Base-by-base conservation (phyloP, 35 echinoderm and acorn worm species). In the Ptychodera flava region DNA sequence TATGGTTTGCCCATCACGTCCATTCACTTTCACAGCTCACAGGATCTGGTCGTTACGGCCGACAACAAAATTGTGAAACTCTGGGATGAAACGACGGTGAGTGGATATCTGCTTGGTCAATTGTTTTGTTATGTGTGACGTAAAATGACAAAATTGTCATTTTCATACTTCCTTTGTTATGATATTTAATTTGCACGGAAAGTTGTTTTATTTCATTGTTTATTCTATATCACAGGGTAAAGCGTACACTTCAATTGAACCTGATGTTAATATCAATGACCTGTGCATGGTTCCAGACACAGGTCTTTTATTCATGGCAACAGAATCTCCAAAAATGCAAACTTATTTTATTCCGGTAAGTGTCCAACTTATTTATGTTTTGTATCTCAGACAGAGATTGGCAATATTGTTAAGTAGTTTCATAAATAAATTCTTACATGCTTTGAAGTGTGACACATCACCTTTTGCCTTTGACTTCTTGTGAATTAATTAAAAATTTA, bases 321-420 rank as follows among this genome's bases (percentile, higher is more conserved):
- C 88, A 85, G 95, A 97, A 89, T 52, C 92, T 29, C 95, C 95
- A 35, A 97, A 93, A 38, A 88, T 97, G 84, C 85, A 84, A 0
- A 86, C 89, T 28, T 97, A 97, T 82, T 97, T 97, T 79, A 89
- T 93, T 77, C 95, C 95, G 16, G 91, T 93, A 89, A 91, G 91
- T 81, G 30, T 14, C 1, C 10, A 34, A 1, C 1, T 35, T 16
- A 34, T 34, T 10, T n/a, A n/a, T n/a, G n/a, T n/a, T n/a, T n/a
- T n/a, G n/a, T n/a, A n/a, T n/a, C n/a, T n/a, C n/a, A n/a, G n/a
- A n/a, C n/a, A n/a, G n/a, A n/a, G n/a, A n/a, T n/a, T n/a, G n/a
- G n/a, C n/a, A n/a, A n/a, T n/a, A n/a, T n/a, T n/a, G n/a, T n/a
- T n/a, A n/a, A n/a, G n/a, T n/a, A n/a, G n/a, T n/a, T n/a, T n/a